A percentile compares a stretch with the other conserved stretches of the same genome.
Conservation (phyloP, 2,113 vertebrate genomes). For the Nothobranchius furzeri region DNA sequence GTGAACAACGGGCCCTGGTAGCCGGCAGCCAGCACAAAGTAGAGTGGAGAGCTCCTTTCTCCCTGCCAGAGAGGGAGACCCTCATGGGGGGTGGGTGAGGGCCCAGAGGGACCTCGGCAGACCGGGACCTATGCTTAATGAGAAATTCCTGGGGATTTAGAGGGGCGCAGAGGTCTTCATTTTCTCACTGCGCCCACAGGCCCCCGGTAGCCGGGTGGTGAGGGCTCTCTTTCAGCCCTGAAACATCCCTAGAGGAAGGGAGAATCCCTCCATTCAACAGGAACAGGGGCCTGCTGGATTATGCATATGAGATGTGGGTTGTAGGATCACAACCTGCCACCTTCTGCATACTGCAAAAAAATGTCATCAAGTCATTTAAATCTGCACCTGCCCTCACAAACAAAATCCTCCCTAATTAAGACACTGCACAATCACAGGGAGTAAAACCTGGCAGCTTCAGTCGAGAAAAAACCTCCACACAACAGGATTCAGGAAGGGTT, state of each 20-base stretch:
- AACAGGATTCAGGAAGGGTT: too few species aligned
- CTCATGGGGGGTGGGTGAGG: conserved; percentile 55
- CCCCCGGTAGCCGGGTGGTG: conserved; percentile 64
- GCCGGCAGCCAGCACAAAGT: conserved; percentile 72
- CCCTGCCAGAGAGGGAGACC: conserved; percentile 58
- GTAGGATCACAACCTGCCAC: conserved; percentile 65
- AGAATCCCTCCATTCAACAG: conserved; percentile 67
- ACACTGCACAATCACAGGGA: conserved; percentile 15
- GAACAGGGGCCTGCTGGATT: conserved; percentile 70
- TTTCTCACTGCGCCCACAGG: conserved; percentile 82
- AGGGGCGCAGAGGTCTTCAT: conserved; percentile 84
- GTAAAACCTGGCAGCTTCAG: neutral
- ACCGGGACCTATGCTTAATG: conserved; percentile 79
- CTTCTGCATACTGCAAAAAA: conserved; percentile 64
- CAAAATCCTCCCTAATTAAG: conserved; percentile 29
- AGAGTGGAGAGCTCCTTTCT: conserved; percentile 75
- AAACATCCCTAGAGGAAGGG: conserved; percentile 70
- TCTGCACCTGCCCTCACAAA: conserved; percentile 63
- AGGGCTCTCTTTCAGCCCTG: conserved; percentile 70
- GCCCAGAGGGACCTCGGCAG: conserved; percentile 66
- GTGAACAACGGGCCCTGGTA: conserved; percentile 71
- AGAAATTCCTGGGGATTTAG: conserved; percentile 85
- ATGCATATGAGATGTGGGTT: conserved; percentile 77
- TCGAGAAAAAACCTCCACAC: neutral
- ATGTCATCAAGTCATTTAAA: conserved; percentile 60